phyloP scores from a whole-genome alignment of 1,140 invertebrate species.

The Drosophila tropicalis region DNA sequence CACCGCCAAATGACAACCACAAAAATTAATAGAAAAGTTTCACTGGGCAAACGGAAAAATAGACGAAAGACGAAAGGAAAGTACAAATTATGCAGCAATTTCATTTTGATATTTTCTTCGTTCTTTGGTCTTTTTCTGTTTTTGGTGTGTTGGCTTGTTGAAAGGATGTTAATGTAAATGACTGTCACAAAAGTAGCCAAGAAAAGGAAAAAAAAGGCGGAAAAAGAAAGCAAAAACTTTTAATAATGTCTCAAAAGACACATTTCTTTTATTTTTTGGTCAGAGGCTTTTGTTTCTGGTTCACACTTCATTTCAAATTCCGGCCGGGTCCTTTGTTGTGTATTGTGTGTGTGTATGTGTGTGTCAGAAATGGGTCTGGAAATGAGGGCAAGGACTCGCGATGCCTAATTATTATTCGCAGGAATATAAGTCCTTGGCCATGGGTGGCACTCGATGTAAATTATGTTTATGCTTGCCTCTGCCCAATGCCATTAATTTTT shows the following conservation, averaged over 20 bases:
- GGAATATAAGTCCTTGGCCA: conserved; percentile 56
- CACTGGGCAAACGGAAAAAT: conserved; percentile 56
- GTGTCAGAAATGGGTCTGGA: too few species aligned
- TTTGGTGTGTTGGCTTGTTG: conserved; percentile 42
- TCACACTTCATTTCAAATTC: conserved; percentile 81
- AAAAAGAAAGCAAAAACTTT: conserved; percentile 56
- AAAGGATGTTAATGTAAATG: conserved; percentile 82
- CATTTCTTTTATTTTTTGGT: conserved; percentile 30
- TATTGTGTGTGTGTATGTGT: neutral
- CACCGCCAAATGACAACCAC: conserved; percentile 62
- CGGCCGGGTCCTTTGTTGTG: conserved; percentile 47
- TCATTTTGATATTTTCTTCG: conserved; percentile 75
- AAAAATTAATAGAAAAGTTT: conserved; percentile 82
- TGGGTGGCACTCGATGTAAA: conserved; percentile 60
- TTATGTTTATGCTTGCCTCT: conserved; percentile 70
- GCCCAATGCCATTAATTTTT: conserved; percentile 58
- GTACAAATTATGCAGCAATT: conserved; percentile 81
- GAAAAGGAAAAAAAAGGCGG: conserved; percentile 17
- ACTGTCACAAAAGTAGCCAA: conserved; percentile 55
- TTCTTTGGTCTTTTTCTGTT: neutral
- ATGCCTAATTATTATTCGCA: conserved; percentile 76
- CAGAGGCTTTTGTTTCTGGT: conserved; percentile 57
- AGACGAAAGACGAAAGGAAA: conserved; percentile 56
- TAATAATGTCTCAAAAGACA: conserved; percentile 78
- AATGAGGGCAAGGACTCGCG: conserved; percentile 2